These are phyloP conservation scores for Chitala chitala DNA, from an alignment of 2,113 vertebrate genomes.

Conservation along the genomic window DNA sequence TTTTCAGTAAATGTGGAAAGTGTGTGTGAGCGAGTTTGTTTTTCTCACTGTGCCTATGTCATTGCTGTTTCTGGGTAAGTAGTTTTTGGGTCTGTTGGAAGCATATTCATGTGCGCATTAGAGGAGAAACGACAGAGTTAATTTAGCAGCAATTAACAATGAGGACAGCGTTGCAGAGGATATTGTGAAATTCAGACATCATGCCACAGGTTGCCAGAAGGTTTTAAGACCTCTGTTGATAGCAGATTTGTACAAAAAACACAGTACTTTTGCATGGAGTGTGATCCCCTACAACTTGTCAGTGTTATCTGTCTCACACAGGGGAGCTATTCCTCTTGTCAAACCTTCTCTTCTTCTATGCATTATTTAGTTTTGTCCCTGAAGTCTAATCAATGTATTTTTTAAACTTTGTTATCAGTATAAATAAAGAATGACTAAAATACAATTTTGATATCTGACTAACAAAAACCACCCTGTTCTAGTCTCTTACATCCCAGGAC, in stretches of 20 bases:
- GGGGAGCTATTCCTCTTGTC: neutral
- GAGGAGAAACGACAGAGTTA: no score
- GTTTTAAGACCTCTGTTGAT: neutral
- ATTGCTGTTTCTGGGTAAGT: neutral
- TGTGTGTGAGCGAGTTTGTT: neutral
- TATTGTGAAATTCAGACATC: neutral
- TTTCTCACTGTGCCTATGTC: neutral
- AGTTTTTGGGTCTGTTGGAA: no score
- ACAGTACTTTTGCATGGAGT: neutral
- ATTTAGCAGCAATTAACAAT: no score
- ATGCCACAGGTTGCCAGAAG: neutral
- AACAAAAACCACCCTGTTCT: neutral
- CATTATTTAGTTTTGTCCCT: neutral
- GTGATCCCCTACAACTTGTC: neutral
- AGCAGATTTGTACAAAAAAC: neutral
- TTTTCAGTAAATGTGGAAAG: neutral
- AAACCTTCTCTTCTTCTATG: neutral
- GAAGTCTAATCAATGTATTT: neutral
- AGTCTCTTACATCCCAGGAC: neutral
- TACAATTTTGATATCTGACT: neutral
- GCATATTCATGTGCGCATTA: no score
- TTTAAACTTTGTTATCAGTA: neutral
- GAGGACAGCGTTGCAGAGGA: no score
- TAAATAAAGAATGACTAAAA: constrained; percentile 14
- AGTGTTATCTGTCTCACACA: neutral